A percentile compares a stretch with the other conserved stretches of the same genome.
These are phyloP conservation scores for Melipona quadrifasciata DNA, from an alignment of 1,140 invertebrate species.

Conservation along the genomic window DNA sequence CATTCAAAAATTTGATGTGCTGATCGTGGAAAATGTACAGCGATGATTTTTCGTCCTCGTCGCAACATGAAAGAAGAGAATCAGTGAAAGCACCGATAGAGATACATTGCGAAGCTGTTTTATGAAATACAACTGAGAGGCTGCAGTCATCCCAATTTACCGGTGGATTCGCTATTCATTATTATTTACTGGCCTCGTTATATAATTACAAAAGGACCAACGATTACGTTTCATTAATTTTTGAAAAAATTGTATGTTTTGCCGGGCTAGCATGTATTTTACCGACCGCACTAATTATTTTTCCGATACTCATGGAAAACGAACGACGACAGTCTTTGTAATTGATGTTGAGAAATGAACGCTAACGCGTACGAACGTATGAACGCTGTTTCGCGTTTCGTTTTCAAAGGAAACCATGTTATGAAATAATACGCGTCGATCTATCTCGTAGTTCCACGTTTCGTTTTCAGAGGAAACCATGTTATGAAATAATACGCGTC, in stretches of 20 bases:
- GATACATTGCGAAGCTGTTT: constrained; percentile 23
- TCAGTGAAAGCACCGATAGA: background rate
- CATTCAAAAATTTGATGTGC: background rate
- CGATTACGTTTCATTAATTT: background rate
- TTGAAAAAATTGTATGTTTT: background rate
- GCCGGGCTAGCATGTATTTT: background rate
- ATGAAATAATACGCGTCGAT: background rate
- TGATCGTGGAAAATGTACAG: constrained; percentile 13
- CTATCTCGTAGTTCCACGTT: background rate
- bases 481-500: background rate
- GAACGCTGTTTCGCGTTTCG: background rate
- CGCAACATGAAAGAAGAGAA: constrained; percentile 13
- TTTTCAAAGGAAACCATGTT: background rate
- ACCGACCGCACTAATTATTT: constrained; percentile 23
- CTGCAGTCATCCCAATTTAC: constrained; percentile 17
- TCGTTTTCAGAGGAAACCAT: background rate
- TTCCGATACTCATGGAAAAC: constrained; percentile 5
- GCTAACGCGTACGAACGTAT: background rate
- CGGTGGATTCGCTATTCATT: too few species aligned
- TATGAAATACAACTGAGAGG: background rate
- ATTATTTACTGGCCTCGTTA: background rate
- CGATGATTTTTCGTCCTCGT: constrained; percentile 29
- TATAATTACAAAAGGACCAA: constrained; percentile 1
- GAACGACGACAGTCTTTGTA: background rate
- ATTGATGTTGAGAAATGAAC: background rate